These are phyloP conservation scores for Babyrousa celebensis DNA, from an alignment of 2,797 vertebrate genomes.

Conservation along the genomic window DNA sequence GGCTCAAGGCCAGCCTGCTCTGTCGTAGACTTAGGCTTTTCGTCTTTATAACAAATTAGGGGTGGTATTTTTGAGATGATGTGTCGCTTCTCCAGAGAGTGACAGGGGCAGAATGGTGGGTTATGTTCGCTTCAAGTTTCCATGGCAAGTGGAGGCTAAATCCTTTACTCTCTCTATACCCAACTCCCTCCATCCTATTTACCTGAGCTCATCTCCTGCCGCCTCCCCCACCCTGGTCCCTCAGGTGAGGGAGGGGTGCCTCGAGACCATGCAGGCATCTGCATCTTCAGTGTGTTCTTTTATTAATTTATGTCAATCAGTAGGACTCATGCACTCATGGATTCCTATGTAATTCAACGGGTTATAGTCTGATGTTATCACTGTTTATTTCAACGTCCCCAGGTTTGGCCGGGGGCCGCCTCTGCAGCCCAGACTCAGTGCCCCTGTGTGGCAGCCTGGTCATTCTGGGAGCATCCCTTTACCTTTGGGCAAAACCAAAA, in stretches of 20 bases:
- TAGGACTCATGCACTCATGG: neutral
- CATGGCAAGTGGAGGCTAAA: rapidly evolving
- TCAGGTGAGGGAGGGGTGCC: neutral
- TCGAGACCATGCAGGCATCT: neutral
- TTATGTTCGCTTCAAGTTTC: neutral
- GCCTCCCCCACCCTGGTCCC: neutral
- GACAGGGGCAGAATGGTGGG: neutral
- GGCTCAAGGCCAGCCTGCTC: neutral
- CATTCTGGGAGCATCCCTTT: neutral
- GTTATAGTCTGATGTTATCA: neutral
- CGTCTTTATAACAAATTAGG: too few relatives aligned
- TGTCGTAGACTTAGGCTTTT: neutral
- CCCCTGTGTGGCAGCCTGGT: neutral
- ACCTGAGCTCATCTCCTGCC: too few relatives aligned
- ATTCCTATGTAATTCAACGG: neutral
- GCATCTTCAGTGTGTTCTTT: neutral
- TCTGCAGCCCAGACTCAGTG: neutral
- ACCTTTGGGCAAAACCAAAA: neutral
- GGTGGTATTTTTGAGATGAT: neutral
- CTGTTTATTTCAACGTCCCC: neutral
- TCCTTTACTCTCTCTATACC: neutral
- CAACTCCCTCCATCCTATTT: too few relatives aligned
- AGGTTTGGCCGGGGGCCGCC: too few relatives aligned
- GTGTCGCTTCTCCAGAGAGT: neutral
- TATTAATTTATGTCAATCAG: neutral